Base-by-base conservation (phyloP, 2,113 vertebrate genomes). In the Ictidomys tridecemlineatus region DNA sequence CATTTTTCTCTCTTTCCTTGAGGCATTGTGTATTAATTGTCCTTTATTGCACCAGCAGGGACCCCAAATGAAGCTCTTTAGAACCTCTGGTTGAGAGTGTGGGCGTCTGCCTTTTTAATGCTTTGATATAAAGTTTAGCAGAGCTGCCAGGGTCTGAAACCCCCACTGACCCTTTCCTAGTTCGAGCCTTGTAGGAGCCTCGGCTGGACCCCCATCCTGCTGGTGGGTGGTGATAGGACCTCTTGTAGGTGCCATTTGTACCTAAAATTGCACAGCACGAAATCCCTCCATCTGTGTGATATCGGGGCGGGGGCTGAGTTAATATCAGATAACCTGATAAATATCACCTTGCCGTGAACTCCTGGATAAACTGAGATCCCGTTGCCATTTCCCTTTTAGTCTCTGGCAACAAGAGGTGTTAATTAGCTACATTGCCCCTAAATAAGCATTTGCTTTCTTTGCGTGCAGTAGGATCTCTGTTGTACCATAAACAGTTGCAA, bases 401-500 rank as follows among this genome's bases (percentile, higher is more conserved):
- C 85, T 91, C 56, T 78, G n/a, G 63, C n/a, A 65, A 37, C 74
- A 0, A 0, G 91, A 94, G n/a, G 74, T 86, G 53, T 67, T 97
- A 97, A 96, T 97, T 96, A 87, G 61, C 82, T 92, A 34, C 65
- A 0, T 61, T 63, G 85, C n/a, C 65, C 45, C 77, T 69, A 77
- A 96, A 96, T 95, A 96, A 91, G 93, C 97, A 82, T 97, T 97
- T 97, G 70, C 67, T 92, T 92, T 85, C 39, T 78, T 63, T 85
- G 53, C 70, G 20, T 93, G 93, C 93, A 77, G 51, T 79, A 97
- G 97, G 78, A 90, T 94, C 73, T 93, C 97, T 97, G 76, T 96
- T 98, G 97, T 93, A 90, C 84, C 20, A 96, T 97, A 98, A 98
- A 98, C 95, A 98, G 98, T 98, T 98, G 98, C 98, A 98, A 98